Conservation (phyloP, 2,113 vertebrate species). For the Neopipo cinnamomea region DNA sequence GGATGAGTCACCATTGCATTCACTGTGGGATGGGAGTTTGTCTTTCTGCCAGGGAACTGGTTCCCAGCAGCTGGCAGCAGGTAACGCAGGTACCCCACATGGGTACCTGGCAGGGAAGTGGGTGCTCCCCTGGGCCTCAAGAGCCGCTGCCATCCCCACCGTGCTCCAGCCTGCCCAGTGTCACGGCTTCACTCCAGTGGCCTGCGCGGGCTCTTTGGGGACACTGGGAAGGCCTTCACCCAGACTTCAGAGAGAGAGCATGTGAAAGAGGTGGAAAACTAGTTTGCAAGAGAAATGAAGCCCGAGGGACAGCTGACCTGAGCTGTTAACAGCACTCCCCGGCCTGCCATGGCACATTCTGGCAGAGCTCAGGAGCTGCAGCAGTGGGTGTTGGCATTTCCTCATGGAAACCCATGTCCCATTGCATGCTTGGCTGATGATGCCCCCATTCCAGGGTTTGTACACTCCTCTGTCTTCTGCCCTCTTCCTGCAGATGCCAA, state of each 20-base stretch:
- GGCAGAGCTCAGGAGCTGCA: neutral
- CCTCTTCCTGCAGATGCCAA: rapidly evolving
- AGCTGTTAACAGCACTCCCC: rapidly evolving
- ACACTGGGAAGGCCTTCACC: rapidly evolving
- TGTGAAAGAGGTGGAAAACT: neutral
- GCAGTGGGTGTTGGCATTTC: rapidly evolving
- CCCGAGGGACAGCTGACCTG: neutral
- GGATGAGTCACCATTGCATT: neutral
- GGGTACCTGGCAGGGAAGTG: neutral
- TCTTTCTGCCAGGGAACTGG: neutral
- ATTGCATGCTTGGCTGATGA: rapidly evolving
- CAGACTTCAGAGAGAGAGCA: neutral
- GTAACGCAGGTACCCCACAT: neutral
- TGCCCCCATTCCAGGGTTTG: rapidly evolving
- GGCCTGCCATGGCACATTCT: neutral
- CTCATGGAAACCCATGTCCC: rapidly evolving
- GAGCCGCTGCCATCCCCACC: neutral
- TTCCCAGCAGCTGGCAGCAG: neutral
- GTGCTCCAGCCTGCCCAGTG: rapidly evolving
- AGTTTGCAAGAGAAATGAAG: neutral
- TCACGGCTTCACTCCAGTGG: rapidly evolving
- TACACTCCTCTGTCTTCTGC: neutral
- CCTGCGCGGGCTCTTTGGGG: rapidly evolving
- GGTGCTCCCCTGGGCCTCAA: rapidly evolving
- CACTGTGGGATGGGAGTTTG: neutral